Evolutionary conservation across 2,888 invertebrate genomes (phyloP).

Genomic region (Eristalis arbustorum): DNA sequence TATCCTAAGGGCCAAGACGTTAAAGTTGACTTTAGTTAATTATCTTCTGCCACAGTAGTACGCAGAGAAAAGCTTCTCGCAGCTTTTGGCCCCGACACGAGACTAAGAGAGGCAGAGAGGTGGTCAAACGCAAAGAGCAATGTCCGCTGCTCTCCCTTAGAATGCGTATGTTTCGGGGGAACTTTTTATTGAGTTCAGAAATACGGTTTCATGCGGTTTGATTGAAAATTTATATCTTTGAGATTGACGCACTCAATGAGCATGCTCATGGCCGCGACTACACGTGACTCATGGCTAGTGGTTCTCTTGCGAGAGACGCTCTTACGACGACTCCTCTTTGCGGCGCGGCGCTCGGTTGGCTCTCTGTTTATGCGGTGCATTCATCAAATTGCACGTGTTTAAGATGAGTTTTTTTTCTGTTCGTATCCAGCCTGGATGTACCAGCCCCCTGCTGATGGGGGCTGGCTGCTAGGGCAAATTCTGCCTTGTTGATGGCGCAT

Average conservation of each 20-base stretch:
- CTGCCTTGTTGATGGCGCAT: constrained; percentile 47
- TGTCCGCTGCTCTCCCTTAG: constrained; percentile 17
- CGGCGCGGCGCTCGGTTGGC: neutral
- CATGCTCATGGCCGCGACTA: constrained; percentile 51
- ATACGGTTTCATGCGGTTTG: constrained; percentile 55
- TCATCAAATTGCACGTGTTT: constrained; percentile 58
- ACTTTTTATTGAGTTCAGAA: constrained; percentile 19
- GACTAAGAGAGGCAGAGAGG: neutral
- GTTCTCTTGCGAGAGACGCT: constrained; percentile 13
- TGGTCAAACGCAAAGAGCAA: neutral
- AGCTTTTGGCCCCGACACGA: constrained; percentile 12
- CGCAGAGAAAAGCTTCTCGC: constrained; percentile 10
- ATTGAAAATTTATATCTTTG: constrained; percentile 53
- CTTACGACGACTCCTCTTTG: neutral
- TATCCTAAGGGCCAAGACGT: neutral
- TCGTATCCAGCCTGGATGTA: neutral
- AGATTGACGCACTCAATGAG: constrained; percentile 43
- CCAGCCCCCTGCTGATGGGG: too few relatives aligned
- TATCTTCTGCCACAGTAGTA: too few relatives aligned
- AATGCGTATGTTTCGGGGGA: constrained; percentile 29
- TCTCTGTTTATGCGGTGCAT: constrained; percentile 44
- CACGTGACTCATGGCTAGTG: constrained; percentile 56
- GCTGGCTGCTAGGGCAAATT: constrained; percentile 4
- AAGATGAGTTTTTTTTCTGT: constrained; percentile 12
- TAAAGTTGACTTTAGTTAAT: neutral